Base-by-base conservation (phyloP, 2,888 invertebrate genomes). In the Tribolium freemani region DNA sequence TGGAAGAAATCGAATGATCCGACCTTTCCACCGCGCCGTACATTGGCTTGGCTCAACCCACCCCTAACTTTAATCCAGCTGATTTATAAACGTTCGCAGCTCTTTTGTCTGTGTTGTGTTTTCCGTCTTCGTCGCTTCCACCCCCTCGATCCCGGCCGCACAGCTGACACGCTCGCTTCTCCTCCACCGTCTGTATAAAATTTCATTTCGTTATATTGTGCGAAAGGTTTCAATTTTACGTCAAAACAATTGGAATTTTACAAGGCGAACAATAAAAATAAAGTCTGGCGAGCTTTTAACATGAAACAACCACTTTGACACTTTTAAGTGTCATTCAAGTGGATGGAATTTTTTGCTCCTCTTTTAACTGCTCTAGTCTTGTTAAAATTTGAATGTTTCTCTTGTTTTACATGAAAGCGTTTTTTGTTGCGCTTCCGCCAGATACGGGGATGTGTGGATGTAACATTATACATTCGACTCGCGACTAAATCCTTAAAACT, bases 181-280 rank as follows among this genome's bases (percentile, higher is more conserved):
- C 16, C 16, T 16, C 9, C 38, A 20, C 48, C 56, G 58, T 51
- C 60, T 51, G 57, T 57, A 71, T 56, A 45, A 67, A 73, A 73
- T 71, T 73, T 67, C 67, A 71, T 66, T 73, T 67, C 61, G 70
- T 61, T 67, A 70, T 54, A 69, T 69, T 58, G 57, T 53, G 70
- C 58, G 51, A 73, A 73, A 69, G 69, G 72, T 72, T 72, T 74
- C 74, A 74, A 74, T 74, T 74, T 74, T 72, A 66, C 71, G 66
- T 69, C 69, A 72, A 69, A 74, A 74, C 74, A 74, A 72, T 56
- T 69, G 69, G 69, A 66, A 53, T 72, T 61, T 56, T 69, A 69
- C 66, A 68, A 69, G 68, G 31, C 53, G 63, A 61, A 67, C 54
- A 73, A 73, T 70, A 73, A 70, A 70, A 69, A 64, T 64, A 73